Conservation (phyloP, 2,797 vertebrate genomes). For the Epinephelus coioides region DNA sequence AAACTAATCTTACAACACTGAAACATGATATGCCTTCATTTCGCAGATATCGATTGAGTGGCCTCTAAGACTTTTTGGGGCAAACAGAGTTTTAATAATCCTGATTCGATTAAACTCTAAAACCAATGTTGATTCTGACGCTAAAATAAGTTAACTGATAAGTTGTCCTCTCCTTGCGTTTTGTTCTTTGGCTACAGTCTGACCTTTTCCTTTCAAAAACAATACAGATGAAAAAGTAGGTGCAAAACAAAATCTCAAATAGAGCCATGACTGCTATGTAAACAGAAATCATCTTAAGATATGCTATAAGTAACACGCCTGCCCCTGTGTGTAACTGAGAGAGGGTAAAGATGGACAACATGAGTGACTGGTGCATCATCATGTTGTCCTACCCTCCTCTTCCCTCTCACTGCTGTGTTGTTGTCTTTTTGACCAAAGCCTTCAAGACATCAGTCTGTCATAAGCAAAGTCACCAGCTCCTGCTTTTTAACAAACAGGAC, state of each 20-base stretch:
- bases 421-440: conserved; percentile 36
- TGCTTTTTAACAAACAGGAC: conserved; percentile 50
- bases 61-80: conserved; percentile 60
- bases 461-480: conserved; percentile 45
- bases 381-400: conserved; percentile 12
- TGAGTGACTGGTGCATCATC: conserved; percentile 8
- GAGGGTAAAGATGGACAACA: conserved; percentile 63
- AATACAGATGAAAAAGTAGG: conserved; percentile 65
- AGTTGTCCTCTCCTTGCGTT: conserved; percentile 56
- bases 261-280: conserved; percentile 71
- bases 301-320: conserved; percentile 76
- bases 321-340: conserved; percentile 70
- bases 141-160: conserved; percentile 54
- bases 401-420: conserved; percentile 25
- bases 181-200: conserved; percentile 86
- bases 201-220: conserved; percentile 74
- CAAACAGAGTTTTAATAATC: conserved; percentile 53
- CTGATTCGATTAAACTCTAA: conserved; percentile 59
- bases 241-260: conserved; percentile 66
- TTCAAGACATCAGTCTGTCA: conserved; percentile 38
- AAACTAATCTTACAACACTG: conserved; percentile 69
- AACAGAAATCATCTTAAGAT: conserved; percentile 80
- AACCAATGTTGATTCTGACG: conserved; percentile 37
- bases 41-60: conserved; percentile 64
- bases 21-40: conserved; percentile 72